Evolutionary conservation across 37 sponge, comb jelly and placozoan genomes (phyloP).

Genomic region (Beroe ovata): DNA sequence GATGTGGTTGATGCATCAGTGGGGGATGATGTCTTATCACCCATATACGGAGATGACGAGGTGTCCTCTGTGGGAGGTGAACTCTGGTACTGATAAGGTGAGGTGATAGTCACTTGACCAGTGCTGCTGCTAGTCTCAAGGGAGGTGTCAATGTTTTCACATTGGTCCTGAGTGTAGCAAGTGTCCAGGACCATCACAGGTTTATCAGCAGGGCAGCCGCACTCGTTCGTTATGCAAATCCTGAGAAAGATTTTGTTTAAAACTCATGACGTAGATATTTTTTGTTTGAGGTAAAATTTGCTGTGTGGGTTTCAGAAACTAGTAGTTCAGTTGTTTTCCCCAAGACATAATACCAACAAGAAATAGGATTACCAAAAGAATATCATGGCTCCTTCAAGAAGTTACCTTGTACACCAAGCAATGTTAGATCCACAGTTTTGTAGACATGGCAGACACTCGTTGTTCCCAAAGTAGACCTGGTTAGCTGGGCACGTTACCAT

Average conservation of each 20-base stretch:
- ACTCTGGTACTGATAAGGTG: background rate
- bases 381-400: background rate
- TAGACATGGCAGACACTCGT: conserved; percentile 33
- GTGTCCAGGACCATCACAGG: conserved; percentile 9
- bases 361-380: no score
- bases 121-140: background rate
- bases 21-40: no score
- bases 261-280: no score
- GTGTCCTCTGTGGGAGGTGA: background rate
- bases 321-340: no score
- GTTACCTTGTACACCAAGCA: conserved; percentile 64
- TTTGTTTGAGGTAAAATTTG: no score
- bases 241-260: no score
- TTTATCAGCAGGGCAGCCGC: conserved; percentile 34
- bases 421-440: conserved; percentile 33
- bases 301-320: no score
- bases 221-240: conserved; percentile 36
- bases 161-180: conserved; percentile 51
- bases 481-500: background rate
- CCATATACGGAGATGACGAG: no score
- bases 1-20: background rate
- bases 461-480: conserved; percentile 8
- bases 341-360: background rate
- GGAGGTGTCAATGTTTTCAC: background rate
- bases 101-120: background rate